Percentiles rank a stretch among this genome's conserved stretches.
These are phyloP conservation scores for Drosophila yakuba DNA, from an alignment of 1,140 invertebrate species.

Conservation along the genomic window DNA sequence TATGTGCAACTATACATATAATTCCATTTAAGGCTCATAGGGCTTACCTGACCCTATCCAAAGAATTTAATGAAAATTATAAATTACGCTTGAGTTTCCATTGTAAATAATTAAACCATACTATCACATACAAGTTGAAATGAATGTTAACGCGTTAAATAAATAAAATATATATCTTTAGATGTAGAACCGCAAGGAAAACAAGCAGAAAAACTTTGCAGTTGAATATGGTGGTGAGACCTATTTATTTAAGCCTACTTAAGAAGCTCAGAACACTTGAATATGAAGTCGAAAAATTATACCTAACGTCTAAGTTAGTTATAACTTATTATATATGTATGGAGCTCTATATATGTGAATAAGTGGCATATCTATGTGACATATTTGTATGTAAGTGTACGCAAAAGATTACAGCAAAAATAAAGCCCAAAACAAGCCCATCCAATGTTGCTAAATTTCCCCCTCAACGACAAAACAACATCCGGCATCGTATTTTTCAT, in stretches of 20 bases:
- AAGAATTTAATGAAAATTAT: conserved; percentile 4
- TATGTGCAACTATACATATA: conserved; percentile 22
- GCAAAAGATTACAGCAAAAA: conserved; percentile 70
- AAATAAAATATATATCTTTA: conserved; percentile 54
- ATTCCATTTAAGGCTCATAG: conserved; percentile 16
- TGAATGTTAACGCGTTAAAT: conserved; percentile 66
- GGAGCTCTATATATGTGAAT: conserved; percentile 56
- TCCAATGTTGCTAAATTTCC: neutral
- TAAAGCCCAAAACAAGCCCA: conserved; percentile 36
- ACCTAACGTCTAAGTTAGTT: conserved; percentile 51
- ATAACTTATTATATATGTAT: conserved; percentile 40
- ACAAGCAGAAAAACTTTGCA: conserved; percentile 34
- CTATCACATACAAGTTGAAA: conserved; percentile 51
- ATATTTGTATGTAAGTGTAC: conserved; percentile 76
- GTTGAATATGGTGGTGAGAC: conserved; percentile 32
- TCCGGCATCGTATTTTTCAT: conserved; percentile 3
- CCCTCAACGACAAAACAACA: conserved; percentile 3
- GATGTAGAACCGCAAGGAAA: conserved; percentile 34
- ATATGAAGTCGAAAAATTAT: conserved; percentile 22
- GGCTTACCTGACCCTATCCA: neutral
- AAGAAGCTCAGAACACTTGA: conserved; percentile 61
- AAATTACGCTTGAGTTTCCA: conserved; percentile 22
- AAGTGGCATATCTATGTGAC: conserved; percentile 70
- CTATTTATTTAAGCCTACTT: conserved; percentile 46
- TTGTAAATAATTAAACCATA: conserved; percentile 62